A percentile compares a stretch with the other conserved stretches of the same genome.
These are phyloP conservation scores for Xanthorhoe spadicearia DNA, from an alignment of 2,888 invertebrate genomes.

Conservation along the genomic window DNA sequence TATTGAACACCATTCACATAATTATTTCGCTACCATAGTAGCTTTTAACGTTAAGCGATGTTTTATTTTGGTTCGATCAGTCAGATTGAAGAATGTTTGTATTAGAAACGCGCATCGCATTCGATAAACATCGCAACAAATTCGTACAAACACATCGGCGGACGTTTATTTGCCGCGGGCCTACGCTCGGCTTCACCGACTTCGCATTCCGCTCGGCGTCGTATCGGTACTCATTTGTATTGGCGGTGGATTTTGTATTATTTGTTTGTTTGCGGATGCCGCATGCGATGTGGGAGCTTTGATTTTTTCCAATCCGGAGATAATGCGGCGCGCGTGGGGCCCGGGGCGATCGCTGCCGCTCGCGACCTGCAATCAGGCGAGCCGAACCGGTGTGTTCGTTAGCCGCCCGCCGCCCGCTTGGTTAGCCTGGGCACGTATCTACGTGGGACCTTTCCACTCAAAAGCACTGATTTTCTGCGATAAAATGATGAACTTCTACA, in stretches of 20 bases:
- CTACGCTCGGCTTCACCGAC: constrained; percentile 74
- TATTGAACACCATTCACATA: constrained; percentile 60
- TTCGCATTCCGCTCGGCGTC: constrained; percentile 74
- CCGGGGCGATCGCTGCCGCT: constrained; percentile 67
- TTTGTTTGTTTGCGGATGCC: constrained; percentile 82
- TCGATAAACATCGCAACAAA: constrained; percentile 81
- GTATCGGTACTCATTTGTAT: constrained; percentile 83
- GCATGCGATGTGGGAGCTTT: constrained; percentile 77
- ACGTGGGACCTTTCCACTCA: constrained; percentile 80
- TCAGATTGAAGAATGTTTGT: constrained; percentile 62
- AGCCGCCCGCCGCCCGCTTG: constrained; percentile 71
- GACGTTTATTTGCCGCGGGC: constrained; percentile 79
- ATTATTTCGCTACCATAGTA: constrained; percentile 12
- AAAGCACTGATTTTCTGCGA: constrained; percentile 78
- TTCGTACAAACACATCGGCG: constrained; percentile 79
- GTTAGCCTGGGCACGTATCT: constrained; percentile 77
- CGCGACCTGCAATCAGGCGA: constrained; percentile 76
- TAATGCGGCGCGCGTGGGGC: constrained; percentile 77
- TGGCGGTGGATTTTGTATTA: constrained; percentile 78
- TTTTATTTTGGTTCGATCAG: constrained; percentile 16
- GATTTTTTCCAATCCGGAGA: constrained; percentile 83
- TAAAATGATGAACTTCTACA: constrained; percentile 68
- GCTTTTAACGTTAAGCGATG: constrained; percentile 7
- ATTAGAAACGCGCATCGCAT: constrained; percentile 70
- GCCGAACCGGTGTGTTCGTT: constrained; percentile 59